Base-by-base conservation (phyloP, 2,888 invertebrate species). In the Agriopis aurantiaria region DNA sequence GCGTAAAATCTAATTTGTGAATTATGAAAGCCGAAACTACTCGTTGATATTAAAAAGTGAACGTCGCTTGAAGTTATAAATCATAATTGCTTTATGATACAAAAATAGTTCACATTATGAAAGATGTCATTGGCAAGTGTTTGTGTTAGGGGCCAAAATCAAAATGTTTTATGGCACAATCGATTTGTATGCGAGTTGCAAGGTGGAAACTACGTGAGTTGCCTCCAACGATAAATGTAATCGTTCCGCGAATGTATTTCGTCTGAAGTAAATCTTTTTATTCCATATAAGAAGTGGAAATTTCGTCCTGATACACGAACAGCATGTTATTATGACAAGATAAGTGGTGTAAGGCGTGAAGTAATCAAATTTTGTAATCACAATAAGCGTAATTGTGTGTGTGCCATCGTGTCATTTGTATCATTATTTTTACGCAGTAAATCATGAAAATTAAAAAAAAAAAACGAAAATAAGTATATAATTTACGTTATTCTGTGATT, bases 191-290 rank as follows among this genome's bases (percentile, higher is more conserved):
- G 84, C 86, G 79, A 80, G 80, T 70, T 77, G 74, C 77, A 79
- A 74, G 74, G 73, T 62, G 68, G 82, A 80, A 80, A 76, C 74
- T 68, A 75, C 84, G 82, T 82, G 82, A 71, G 49, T 8, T 48
- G 84, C 49, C n/a, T 82, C 83, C 82, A 77, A 79, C 80, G 75
- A 65, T 77, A 78, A 84, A 84, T 82, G 83, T 86, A 88, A 88
- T 86, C 87, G 80, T 81, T 69, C 63, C 79, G 78, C 78, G 68
- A 78, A 74, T 73, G 77, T 75, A 65, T 83, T 83, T 82, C 71
- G 75, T 78, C 75, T 74, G 77, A 81, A 81, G 80, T 80, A 81
- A 80, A 82, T 85, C 75, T 83, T 79, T 82, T 83, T 78, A 78
- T 78, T 78, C 84, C 85, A 74, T 85, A 74, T 81, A 84, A 83